Evolutionary conservation across 2,113 vertebrate species (phyloP), one percentile per base, ranked within the genome.

Genomic region (Myrmecophaga tridactyla): DNA sequence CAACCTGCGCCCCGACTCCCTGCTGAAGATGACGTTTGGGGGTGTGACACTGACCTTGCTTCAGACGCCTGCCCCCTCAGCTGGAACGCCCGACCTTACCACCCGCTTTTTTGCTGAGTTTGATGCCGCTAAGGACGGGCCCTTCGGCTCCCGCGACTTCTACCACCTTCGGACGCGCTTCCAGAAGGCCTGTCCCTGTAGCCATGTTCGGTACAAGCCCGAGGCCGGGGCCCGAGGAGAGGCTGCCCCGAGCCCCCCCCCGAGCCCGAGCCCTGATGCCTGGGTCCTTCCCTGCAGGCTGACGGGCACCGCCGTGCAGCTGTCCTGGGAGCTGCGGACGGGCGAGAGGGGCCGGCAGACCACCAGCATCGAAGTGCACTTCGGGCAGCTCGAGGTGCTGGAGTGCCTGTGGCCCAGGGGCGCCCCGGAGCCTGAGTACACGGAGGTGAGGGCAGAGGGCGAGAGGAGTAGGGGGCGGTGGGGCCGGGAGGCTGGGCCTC

Each of bases 131-230:
- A 99, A 98, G 89, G 99, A 99, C 76, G 97, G 98, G 83, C 99
- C 99, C 97, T 99, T 99, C 48, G 98, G 98, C 23, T 99, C 99
- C 29, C 98, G 99, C 86, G 99, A 99, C 96, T 99, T 99, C 95
- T 92, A 97, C 11, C 98, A 98, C 72, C 97, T 99, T 77, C 98
- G 99, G 84, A 96, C 89, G 0, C 96, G 98, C 92, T 99, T 99
- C 70, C 97, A 98, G 88, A 98, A 97, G 92, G 99, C 99, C 93
- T 99, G 99, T 69, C 98, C 99, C n/a, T 98, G 97, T 76, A 99
- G 99, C 81, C 98, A 99, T 31, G 93, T 99, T 96, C 99, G 99
- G 99, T 99, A 98, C 25, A 81, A 80, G 94, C 87, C 94, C 6
- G 0, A 43, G 93, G 62, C 72, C 1, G 58, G 82, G 77, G 27